These are phyloP conservation scores for Gymnobelideus leadbeateri DNA, from an alignment of 2,113 vertebrate species.

Conservation along the genomic window DNA sequence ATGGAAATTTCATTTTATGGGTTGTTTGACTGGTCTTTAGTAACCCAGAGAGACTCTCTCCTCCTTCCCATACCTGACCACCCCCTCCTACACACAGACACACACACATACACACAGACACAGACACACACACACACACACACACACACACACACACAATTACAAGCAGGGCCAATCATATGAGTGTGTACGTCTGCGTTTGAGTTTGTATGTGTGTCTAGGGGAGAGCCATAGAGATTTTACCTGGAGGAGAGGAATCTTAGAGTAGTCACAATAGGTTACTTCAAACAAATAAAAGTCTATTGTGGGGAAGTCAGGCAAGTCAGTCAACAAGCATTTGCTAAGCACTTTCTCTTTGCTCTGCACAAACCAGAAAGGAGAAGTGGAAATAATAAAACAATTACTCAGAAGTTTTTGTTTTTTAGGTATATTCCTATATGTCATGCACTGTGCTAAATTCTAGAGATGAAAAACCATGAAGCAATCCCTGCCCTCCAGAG, in stretches of 20 bases:
- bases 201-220: not conserved
- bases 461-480: not conserved
- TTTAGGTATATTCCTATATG: not conserved
- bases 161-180: not conserved
- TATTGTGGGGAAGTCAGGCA: not conserved
- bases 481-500: not conserved
- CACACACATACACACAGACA: not conserved
- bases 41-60: not conserved
- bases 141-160: not conserved
- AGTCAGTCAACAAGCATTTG: not conserved
- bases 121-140: too few species aligned
- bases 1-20: not conserved
- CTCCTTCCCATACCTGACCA: not conserved
- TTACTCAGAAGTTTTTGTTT: not conserved
- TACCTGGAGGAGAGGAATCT: not conserved
- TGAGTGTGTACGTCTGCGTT: not conserved
- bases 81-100: not conserved
- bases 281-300: not conserved
- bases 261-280: not conserved
- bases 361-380: not conserved
- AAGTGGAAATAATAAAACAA: not conserved
- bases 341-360: not conserved
- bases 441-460: not conserved
- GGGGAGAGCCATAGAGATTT: not conserved
- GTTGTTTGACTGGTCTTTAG: not conserved